These are phyloP conservation scores for Charina bottae DNA, from an alignment of 2,113 vertebrate genomes.

Conservation along the genomic window DNA sequence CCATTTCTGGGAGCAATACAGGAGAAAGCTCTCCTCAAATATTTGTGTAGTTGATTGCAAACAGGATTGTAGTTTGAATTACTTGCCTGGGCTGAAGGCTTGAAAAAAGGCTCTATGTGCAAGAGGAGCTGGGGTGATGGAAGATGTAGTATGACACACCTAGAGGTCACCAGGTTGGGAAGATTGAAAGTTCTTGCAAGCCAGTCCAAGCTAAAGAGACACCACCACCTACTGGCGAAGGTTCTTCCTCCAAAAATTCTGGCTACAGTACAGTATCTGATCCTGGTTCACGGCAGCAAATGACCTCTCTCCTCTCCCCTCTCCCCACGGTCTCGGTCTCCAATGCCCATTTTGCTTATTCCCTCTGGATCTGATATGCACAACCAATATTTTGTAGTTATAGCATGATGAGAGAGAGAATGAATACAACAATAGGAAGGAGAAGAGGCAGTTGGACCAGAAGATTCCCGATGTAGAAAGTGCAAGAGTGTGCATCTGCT, in stretches of 20 bases:
- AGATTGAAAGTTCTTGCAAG: not conserved
- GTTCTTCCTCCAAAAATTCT: not conserved
- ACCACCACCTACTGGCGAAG: conserved; percentile 19
- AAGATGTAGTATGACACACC: not conserved
- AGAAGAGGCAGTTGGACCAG: not conserved
- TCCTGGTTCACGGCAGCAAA: not conserved
- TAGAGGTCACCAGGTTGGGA: not conserved
- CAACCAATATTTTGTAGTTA: not conserved
- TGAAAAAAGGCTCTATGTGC: no score
- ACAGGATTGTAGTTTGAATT: no score
- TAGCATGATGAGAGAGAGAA: not conserved
- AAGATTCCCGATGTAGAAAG: not conserved
- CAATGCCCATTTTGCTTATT: not conserved
- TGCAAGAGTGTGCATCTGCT: not conserved
- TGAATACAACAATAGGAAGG: not conserved
- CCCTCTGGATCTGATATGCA: not conserved
- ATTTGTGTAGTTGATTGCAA: no score
- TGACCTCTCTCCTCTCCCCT: not conserved
- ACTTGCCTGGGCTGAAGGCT: no score
- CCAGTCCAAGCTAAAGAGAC: conserved; percentile 1
- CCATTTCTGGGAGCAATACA: no score
- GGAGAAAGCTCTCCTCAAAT: no score
- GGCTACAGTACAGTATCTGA: not conserved
- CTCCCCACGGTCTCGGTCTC: not conserved
- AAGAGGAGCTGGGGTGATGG: not conserved